These are phyloP conservation scores for Arnoldichthys spilopterus DNA, from an alignment of 2,797 vertebrate species.

Conservation along the genomic window DNA sequence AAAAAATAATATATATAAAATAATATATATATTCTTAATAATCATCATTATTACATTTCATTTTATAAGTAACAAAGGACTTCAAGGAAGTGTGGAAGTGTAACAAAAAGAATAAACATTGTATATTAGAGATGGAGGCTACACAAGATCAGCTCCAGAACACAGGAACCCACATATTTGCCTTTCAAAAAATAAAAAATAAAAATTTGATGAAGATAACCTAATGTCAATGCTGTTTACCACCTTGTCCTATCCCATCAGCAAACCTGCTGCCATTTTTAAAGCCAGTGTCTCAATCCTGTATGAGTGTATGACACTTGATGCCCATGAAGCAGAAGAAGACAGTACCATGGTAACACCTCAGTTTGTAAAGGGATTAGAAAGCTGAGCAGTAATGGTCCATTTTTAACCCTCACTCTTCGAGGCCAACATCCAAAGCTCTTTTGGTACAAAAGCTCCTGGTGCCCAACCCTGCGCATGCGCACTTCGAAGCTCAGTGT, in stretches of 20 bases:
- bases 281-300: neutral
- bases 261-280: neutral
- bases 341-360: neutral
- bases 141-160: too few relatives aligned
- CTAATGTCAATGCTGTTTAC: neutral
- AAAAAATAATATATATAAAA: too few relatives aligned
- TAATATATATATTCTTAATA: too few relatives aligned
- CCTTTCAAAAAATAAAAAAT: neutral
- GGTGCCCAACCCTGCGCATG: neutral
- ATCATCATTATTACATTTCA: too few relatives aligned
- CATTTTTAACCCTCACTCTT: constrained; percentile 16
- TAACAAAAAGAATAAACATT: too few relatives aligned
- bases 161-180: too few relatives aligned
- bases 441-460: neutral
- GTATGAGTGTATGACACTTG: neutral
- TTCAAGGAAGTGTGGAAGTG: too few relatives aligned
- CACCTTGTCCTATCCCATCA: neutral
- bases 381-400: neutral
- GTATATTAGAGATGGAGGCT: too few relatives aligned
- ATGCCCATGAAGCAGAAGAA: neutral
- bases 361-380: neutral
- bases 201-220: neutral
- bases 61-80: too few relatives aligned
- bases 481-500: neutral
- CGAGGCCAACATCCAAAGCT: constrained; percentile 7